Evolutionary conservation across 1,140 invertebrate species (phyloP).

Genomic region (Lordiphosa collinella): DNA sequence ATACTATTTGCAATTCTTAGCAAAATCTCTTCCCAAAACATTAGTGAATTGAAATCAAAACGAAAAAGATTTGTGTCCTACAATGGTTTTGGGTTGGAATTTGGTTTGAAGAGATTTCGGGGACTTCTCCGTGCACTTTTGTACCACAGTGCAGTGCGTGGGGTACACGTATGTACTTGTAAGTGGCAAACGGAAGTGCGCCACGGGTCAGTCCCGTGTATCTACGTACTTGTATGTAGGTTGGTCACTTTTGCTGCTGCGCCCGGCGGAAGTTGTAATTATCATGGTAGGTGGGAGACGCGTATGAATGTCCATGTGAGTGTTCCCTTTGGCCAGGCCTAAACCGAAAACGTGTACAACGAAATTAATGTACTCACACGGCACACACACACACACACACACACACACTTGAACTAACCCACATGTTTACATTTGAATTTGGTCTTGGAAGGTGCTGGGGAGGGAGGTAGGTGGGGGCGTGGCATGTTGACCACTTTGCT

Average conservation of each 20-base stretch:
- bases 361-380: constrained; percentile 66
- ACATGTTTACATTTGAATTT: constrained; percentile 40
- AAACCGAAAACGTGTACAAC: constrained; percentile 25
- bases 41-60: no score
- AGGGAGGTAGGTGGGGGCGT: constrained; percentile 27
- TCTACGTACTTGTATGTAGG: constrained; percentile 31
- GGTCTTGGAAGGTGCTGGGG: not conserved
- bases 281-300: constrained; percentile 48
- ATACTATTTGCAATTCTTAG: no score
- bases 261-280: constrained; percentile 69
- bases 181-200: constrained; percentile 23
- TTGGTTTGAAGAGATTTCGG: no score
- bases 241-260: constrained; percentile 42
- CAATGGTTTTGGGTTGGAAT: no score
- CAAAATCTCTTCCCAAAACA: no score
- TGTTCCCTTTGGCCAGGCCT: constrained; percentile 3
- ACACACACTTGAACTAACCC: not conserved
- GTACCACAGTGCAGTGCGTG: constrained; percentile 15
- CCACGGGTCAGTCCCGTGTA: constrained; percentile 6
- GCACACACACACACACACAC: constrained; percentile 22
- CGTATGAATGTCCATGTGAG: constrained; percentile 10
- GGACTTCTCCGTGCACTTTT: no score
- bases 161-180: no score
- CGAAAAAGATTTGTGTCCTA: no score
- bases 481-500: constrained; percentile 64